Conservation (phyloP, 2,888 invertebrate species). For the Stramonita haemastoma region DNA sequence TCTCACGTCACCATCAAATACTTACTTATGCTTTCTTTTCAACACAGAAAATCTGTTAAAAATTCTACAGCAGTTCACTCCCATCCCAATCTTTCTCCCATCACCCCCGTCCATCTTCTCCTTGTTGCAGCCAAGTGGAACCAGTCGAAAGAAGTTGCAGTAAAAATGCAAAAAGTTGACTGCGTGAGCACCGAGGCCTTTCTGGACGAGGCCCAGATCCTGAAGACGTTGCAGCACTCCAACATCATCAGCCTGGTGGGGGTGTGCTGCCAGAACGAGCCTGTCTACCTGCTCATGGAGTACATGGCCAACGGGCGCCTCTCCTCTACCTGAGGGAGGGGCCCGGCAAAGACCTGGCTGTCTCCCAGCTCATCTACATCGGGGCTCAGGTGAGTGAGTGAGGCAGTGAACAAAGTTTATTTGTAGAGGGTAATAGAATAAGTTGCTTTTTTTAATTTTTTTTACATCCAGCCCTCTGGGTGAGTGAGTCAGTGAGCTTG, state of each 20-base stretch:
- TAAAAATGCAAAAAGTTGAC: slow-evolving; percentile 93
- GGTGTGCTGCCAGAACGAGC: slow-evolving; percentile 91
- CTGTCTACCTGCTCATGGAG: slow-evolving; percentile 93
- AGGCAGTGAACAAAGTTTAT: too few species aligned
- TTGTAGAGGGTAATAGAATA: too few species aligned
- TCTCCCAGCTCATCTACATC: slow-evolving; percentile 89
- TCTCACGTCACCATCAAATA: too few species aligned
- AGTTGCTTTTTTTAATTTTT: too few species aligned
- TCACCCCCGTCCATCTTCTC: too few species aligned
- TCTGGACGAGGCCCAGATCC: slow-evolving; percentile 86
- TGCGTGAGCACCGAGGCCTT: slow-evolving; percentile 98
- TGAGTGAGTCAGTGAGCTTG: too few species aligned
- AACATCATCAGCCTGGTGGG: slow-evolving; percentile 95
- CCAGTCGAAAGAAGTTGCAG: slow-evolving; percentile 96
- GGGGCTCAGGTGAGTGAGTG: slow-evolving; percentile 86
- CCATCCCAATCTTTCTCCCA: too few species aligned
- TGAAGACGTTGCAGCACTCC: slow-evolving; percentile 76
- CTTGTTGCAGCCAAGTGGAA: slow-evolving; percentile 86
- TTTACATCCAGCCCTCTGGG: too few species aligned
- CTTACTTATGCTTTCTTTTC: too few species aligned
- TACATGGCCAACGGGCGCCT: slow-evolving; percentile 98
- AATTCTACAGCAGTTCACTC: too few species aligned
- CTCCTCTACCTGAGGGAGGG: slow-evolving; percentile 88
- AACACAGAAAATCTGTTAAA: too few species aligned
- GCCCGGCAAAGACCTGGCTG: slow-evolving; percentile 85